Base-by-base conservation (phyloP, 2,888 invertebrate species). In the Diplolepis rosae region DNA sequence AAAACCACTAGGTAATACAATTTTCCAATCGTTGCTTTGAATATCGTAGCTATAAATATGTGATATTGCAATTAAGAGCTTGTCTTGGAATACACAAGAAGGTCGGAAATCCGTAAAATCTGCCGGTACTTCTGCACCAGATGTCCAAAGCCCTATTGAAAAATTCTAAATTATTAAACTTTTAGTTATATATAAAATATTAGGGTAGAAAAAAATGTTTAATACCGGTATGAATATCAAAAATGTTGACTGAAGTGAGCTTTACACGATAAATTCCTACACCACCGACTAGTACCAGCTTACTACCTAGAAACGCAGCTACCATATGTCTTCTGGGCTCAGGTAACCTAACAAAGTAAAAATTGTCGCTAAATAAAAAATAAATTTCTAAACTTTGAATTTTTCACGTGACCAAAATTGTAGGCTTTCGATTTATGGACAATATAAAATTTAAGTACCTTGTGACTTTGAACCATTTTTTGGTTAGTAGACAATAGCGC, bases 201-300 rank as follows among this genome's bases (percentile, higher is more conserved):
- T 6, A 28, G 15, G 13, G 9, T 18, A 32, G 1, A 32, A 32
- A 54, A 30, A 3, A 27, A 52, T 30, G n/a, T 1, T 52, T 11
- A 39, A 15, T 50, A 65, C 69, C 61, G 24, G 50, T 50, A 32
- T 69, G 50, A 50, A 69, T 32, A 32, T 69, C 69, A n/a, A 50
- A 65, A 9, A 65, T 27, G n/a, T 65, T 48, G 15, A 69, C 65
- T 9, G 61, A 48, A 11, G 71, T 68, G 45, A 65, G 67, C 48
- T 77, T 77, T 13, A 74, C 35, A 27, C 77, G 72, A 68, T 69
- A 74, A 9, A 68, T 61, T 54, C 71, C 72, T 39, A 73, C 72
- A 6, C 77, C 77, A 65, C 77, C 77, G 6, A 75, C 70, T 30
- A 77, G 70, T 61, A 75, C 75, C 30, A 77, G 66, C 42, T 75